Percentiles rank a stretch among this genome's conserved stretches.
These are phyloP conservation scores for Agriopis leucophaearia DNA, from an alignment of 2,888 invertebrate species.

Conservation along the genomic window DNA sequence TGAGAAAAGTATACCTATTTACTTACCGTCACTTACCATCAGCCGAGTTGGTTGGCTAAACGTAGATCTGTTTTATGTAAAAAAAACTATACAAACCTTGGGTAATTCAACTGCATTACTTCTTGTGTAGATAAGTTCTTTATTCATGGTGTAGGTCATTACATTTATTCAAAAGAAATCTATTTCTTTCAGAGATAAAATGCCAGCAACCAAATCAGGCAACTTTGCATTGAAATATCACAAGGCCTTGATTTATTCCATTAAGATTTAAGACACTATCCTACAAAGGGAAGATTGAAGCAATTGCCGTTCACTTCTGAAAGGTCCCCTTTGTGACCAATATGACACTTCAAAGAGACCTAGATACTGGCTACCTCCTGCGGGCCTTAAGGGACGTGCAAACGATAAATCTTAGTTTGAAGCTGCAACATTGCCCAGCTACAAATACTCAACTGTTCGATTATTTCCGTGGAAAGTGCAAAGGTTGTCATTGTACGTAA, in stretches of 20 bases:
- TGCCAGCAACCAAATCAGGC: background rate
- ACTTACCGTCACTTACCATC: too few species aligned
- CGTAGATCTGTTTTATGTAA: too few species aligned
- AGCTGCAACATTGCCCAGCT: background rate
- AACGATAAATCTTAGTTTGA: background rate
- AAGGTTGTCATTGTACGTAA: too few species aligned
- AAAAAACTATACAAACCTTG: too few species aligned
- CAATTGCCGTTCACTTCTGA: slow-evolving; percentile 7
- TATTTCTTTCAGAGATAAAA: too few species aligned
- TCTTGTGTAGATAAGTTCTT: too few species aligned
- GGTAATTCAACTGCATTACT: too few species aligned
- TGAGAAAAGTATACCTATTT: too few species aligned
- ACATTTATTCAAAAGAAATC: too few species aligned
- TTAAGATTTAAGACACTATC: slow-evolving; percentile 15
- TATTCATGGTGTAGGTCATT: too few species aligned
- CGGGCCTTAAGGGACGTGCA: background rate
- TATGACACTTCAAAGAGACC: slow-evolving; percentile 28
- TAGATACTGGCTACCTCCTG: slow-evolving; percentile 12
- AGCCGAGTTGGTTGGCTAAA: too few species aligned
- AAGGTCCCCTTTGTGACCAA: slow-evolving; percentile 23
- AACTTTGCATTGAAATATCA: slow-evolving; percentile 7
- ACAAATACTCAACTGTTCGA: background rate
- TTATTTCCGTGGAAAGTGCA: too few species aligned
- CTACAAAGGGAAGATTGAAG: slow-evolving; percentile 15
- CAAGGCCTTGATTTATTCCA: slow-evolving; percentile 26